These are phyloP conservation scores for Neotragus pygmaeus DNA, from an alignment of 2,113 vertebrate genomes.

Conservation along the genomic window DNA sequence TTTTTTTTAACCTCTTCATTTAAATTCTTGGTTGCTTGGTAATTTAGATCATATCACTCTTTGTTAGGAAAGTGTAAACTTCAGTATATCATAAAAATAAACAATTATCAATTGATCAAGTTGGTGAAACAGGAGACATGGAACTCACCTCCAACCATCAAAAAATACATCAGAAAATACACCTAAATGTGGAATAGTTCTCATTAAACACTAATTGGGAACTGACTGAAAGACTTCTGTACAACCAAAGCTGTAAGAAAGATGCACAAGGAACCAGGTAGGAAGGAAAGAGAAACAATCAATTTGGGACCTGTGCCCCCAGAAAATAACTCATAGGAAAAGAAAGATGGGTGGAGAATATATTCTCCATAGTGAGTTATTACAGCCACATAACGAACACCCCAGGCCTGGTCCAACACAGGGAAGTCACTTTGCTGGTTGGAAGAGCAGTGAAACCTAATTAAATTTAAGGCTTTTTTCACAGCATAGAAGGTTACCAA, in stretches of 20 bases:
- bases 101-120: neutral
- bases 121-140: neutral
- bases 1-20: neutral
- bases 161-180: neutral
- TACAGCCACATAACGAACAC: neutral
- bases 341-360: neutral
- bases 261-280: neutral
- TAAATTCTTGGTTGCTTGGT: neutral
- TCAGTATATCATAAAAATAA: neutral
- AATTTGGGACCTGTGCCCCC: neutral
- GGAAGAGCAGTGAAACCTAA: neutral
- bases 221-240: neutral
- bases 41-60: constrained; percentile 1
- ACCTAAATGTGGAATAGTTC: neutral
- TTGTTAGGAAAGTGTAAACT: neutral
- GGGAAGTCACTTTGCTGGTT: neutral
- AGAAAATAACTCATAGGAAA: neutral
- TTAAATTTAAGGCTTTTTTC: neutral
- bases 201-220: neutral
- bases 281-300: neutral
- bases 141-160: neutral
- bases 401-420: neutral
- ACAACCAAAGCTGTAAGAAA: neutral
- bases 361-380: neutral
- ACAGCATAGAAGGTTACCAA: neutral